phyloP scores from a whole-genome alignment of 2,113 vertebrate genomes.

The Hippocampus zosterae region DNA sequence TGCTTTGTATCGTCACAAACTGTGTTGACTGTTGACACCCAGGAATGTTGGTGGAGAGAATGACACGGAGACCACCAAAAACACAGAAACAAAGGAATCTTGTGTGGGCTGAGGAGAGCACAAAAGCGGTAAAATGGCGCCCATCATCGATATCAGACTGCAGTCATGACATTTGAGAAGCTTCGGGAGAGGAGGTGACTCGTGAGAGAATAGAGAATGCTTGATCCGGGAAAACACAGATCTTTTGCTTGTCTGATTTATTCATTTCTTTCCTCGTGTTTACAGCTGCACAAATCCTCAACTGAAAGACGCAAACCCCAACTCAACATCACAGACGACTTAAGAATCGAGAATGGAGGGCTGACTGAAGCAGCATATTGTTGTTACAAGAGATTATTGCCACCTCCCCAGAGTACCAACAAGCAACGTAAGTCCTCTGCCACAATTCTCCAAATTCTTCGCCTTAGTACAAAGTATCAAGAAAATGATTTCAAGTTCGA shows the following conservation, averaged over 20 bases:
- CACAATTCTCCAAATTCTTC: constrained; percentile 9
- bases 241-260: constrained; percentile 31
- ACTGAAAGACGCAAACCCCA: constrained; percentile 34
- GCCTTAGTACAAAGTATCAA: constrained; percentile 25
- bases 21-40: background rate
- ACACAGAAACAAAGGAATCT: constrained; percentile 31
- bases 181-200: constrained; percentile 6
- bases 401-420: constrained; percentile 56
- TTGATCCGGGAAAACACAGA: constrained; percentile 18
- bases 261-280: constrained; percentile 29
- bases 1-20: constrained; percentile 10
- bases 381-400: constrained; percentile 39
- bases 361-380: constrained; percentile 39
- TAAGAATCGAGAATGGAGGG: constrained; percentile 27
- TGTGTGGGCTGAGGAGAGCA: constrained; percentile 43
- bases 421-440: constrained; percentile 31
- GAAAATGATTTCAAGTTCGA: constrained; percentile 16
- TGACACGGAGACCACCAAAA: constrained; percentile 18
- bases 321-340: constrained; percentile 14
- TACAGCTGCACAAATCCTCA: constrained; percentile 18
- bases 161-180: constrained; percentile 43
- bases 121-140: constrained; percentile 50
- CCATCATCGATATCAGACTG: constrained; percentile 39
- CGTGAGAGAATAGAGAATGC: constrained; percentile 33
- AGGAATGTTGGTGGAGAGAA: constrained; percentile 9